These are phyloP conservation scores for Stegodyphus mimosarum DNA, from an alignment of 1,140 invertebrate species.

Conservation along the genomic window DNA sequence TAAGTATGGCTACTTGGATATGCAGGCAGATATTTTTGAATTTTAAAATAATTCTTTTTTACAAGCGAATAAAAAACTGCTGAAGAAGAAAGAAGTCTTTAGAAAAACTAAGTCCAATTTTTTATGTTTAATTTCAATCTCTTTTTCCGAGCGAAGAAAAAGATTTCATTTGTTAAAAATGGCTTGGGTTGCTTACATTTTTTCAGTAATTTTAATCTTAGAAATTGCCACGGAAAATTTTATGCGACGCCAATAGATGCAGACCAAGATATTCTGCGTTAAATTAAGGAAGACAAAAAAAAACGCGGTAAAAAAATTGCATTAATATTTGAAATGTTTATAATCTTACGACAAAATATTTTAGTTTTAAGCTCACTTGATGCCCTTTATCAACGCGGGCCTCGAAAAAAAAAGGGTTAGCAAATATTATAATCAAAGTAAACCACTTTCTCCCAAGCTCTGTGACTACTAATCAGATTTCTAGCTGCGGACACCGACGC, in stretches of 20 bases:
- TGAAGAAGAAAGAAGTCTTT: too few species aligned
- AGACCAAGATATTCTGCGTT: background rate
- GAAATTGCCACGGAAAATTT: slow-evolving; percentile 29
- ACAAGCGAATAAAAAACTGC: too few species aligned
- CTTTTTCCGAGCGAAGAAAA: too few species aligned
- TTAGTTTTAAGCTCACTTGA: slow-evolving; percentile 54
- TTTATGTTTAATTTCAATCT: too few species aligned
- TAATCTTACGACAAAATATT: slow-evolving; percentile 56
- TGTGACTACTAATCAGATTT: slow-evolving; percentile 55
- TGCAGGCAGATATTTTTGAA: too few species aligned
- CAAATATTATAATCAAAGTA: slow-evolving; percentile 59
- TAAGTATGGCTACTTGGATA: too few species aligned
- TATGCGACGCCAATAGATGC: slow-evolving; percentile 29
- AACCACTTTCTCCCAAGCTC: slow-evolving; percentile 35
- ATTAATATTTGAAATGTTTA: slow-evolving; percentile 60
- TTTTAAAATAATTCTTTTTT: too few species aligned
- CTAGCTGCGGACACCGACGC: slow-evolving; percentile 18
- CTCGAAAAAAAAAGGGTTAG: slow-evolving; percentile 34
- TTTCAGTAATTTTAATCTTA: slow-evolving; percentile 51
- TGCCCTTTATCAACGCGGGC: slow-evolving; percentile 37
- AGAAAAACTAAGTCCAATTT: too few species aligned
- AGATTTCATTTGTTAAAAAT: too few species aligned
- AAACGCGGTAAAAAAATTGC: slow-evolving; percentile 27
- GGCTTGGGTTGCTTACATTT: slow-evolving; percentile 23
- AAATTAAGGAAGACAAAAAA: slow-evolving; percentile 42